phyloP scores from a whole-genome alignment of 2,797 vertebrate genomes.

The Sternarchorhynchus goeldii region DNA sequence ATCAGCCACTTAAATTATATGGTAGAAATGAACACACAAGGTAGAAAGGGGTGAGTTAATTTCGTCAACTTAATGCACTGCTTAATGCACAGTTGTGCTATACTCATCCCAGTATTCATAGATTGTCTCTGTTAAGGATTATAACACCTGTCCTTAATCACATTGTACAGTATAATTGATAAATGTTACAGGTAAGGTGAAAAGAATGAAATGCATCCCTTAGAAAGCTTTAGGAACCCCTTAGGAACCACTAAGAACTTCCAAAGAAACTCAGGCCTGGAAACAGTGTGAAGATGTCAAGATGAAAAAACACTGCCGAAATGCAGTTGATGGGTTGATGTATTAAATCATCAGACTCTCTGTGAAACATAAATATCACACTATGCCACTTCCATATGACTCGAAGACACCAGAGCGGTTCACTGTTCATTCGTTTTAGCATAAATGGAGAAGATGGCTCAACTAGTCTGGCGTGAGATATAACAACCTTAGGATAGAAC shows the following conservation, averaged over 20 bases:
- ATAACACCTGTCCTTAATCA: neutral
- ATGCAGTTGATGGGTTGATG: neutral
- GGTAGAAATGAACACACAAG: neutral
- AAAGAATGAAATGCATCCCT: neutral
- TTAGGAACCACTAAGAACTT: neutral
- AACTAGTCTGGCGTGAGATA: neutral
- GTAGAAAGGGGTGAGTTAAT: neutral
- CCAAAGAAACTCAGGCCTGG: too few relatives aligned
- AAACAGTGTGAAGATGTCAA: neutral
- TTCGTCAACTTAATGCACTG: neutral
- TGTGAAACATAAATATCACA: neutral
- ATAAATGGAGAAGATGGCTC: conserved; percentile 8
- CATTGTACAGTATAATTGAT: neutral
- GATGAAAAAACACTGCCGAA: neutral
- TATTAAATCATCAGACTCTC: neutral
- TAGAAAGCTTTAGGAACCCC: neutral
- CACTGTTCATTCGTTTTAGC: neutral
- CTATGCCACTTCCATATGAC: neutral
- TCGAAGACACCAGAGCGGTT: neutral
- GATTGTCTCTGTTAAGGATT: neutral
- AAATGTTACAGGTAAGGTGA: neutral
- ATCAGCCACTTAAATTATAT: conserved; percentile 1
- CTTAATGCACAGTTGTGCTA: neutral
- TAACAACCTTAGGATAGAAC: too few relatives aligned
- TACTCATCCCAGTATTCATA: neutral